Evolutionary conservation across 2,113 vertebrate genomes (phyloP), one percentile per base, ranked within the genome.

Genomic region (Myotis lucifugus): DNA sequence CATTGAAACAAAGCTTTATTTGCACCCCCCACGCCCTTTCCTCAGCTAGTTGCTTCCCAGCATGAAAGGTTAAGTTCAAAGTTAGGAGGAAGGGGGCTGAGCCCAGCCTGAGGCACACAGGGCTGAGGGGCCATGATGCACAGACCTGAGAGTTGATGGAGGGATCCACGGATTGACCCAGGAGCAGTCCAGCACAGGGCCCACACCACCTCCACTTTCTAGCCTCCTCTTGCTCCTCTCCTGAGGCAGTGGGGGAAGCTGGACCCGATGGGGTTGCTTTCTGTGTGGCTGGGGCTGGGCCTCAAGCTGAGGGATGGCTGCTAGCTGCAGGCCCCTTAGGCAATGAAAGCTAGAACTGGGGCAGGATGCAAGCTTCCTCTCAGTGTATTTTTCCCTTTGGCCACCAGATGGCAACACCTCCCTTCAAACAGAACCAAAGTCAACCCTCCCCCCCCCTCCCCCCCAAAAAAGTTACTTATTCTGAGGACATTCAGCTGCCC

Each of bases 361-460:
- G 42, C 19, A 1, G 59, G 82, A 13, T 9, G 34, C 11, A 10
- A 3, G 12, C 52, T 6, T 69, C 42, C 18, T 46, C 29, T 76
- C 27, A 0, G 15, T 91, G 89, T 40, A 52, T 0, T 52, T 95
- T 66, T 90, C 4, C 8, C 2, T 11, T 40, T 69, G 10, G 23
- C 83, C 97, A 96, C 93, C 87, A 97, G 97, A 77, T 94, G 97
- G 89, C 88, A 85, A 89, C 19, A 85, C 48, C 8, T 93, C 34
- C 94, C 81, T 93, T 84, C 70, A 93, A 93, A 96, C 59, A 64
- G 50, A 72, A 52, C 56, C 27, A 9, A 88, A 37, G 9, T 76
- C 73, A 1, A 0, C 1, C 32, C 2, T 37, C 37, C 32, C 1
- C 23, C 23, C 23, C 23, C 8, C 0, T 21, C 19, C 56, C 56